Base-by-base conservation (phyloP, 2,888 invertebrate species). In the Phortica okadai region DNA sequence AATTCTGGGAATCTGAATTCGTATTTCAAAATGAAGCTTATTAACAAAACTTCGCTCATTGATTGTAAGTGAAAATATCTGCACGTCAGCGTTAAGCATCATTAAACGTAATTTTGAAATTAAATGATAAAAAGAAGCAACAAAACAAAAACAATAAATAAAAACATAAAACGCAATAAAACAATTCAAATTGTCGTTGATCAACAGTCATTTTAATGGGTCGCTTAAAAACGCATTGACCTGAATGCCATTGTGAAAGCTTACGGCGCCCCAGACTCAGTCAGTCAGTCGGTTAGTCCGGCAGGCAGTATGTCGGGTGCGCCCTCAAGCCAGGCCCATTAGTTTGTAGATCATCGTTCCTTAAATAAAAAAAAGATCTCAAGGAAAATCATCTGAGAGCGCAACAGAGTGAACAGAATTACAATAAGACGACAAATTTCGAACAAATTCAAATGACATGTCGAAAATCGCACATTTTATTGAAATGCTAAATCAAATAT, bases 401-500 rank as follows among this genome's bases (percentile, higher is more conserved):
- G 56, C 33, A 33, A 5, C 33, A 50, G 10, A 11, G 2, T 8
- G 50, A 50, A 11, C 50, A 6, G 50, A 50, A 50, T 2, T 14
- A 11, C 2, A 50, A 50, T 50, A 6, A 11, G 10, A 6, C 50
- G 50, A 8, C 10, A 62, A 62, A 4, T 62, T 62, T 62, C 4
- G 62, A 16, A 21, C 21, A 10, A 5, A 16, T 16, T 10, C 10
- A 10, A 21, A 8, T 62, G 7, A 25, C 25, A 14, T 16, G 10
- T 16, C 21, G 6, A 25, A 59, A 16, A 59, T 16, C 16, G 8
- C 2, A 62, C 14, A 62, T 62, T 62, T 25, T 21, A 62, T 62
- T 59, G 54, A 16, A 44, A 59, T 73, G 16, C 21, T 50, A 8
- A 56, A 66, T 74, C 50, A 67, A 74, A 74, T 54, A 74, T 74